phyloP scores from a whole-genome alignment of 2,113 vertebrate species.

The Grantiella picta region DNA sequence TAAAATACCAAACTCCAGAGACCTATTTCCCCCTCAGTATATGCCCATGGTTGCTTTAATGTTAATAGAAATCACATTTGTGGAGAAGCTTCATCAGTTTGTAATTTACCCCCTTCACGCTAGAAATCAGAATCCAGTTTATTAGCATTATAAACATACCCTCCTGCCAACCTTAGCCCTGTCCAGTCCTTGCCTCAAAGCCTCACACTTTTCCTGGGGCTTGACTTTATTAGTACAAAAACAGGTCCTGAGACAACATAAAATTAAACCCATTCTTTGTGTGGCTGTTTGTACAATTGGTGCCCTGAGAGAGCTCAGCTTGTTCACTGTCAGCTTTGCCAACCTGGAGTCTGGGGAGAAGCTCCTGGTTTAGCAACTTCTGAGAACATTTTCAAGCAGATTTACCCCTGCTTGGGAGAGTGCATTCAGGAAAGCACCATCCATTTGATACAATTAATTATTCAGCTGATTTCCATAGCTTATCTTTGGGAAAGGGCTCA shows the following conservation, averaged over 20 bases:
- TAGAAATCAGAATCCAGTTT: constrained; percentile 2
- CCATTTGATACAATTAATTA: background rate
- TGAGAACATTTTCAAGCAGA: background rate
- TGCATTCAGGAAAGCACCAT: background rate
- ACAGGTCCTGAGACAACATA: background rate
- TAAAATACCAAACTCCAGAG: constrained; percentile 26
- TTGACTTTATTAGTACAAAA: background rate
- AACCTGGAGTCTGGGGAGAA: background rate
- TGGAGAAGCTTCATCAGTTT: constrained; percentile 25
- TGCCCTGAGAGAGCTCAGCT: background rate
- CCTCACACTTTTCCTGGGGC: background rate
- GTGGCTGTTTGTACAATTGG: background rate
- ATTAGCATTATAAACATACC: background rate
- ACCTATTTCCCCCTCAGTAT: background rate
- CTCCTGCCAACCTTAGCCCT: background rate
- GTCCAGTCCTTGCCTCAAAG: background rate
- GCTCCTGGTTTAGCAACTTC: background rate
- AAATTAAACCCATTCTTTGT: background rate
- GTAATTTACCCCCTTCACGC: background rate
- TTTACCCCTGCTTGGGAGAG: background rate
- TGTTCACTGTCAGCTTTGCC: background rate
- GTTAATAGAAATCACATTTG: constrained; percentile 23
- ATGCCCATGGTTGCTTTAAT: background rate
- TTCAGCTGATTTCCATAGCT: background rate
- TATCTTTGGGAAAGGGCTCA: background rate